Percentiles rank a stretch among this genome's conserved stretches.
Conservation (phyloP, 2,888 invertebrate species). For the Campaea margaritaria region DNA sequence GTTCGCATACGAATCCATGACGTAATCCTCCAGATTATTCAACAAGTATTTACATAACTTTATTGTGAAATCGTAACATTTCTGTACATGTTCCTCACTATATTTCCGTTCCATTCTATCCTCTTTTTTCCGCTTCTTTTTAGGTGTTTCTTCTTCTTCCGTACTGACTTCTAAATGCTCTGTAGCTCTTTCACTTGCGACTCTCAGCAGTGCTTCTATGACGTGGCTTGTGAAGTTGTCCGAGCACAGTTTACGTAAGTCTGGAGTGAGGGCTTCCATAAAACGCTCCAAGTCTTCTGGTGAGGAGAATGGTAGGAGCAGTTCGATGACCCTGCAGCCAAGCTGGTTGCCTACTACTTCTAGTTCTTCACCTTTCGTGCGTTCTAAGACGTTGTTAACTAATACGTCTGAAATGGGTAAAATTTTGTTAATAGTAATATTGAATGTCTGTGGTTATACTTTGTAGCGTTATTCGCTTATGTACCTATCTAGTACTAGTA, state of each 20-base stretch:
- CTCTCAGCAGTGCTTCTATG: conserved; percentile 87
- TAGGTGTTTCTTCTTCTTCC: conserved; percentile 57
- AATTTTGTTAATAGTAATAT: too few species aligned
- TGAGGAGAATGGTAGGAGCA: conserved; percentile 88
- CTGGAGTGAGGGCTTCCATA: conserved; percentile 86
- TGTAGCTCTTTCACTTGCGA: conserved; percentile 83
- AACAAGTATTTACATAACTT: conserved; percentile 90
- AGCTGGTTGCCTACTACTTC: conserved; percentile 92
- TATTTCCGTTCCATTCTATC: conserved; percentile 59
- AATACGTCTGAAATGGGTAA: conserved; percentile 83
- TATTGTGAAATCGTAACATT: conserved; percentile 87
- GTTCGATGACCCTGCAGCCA: conserved; percentile 91
- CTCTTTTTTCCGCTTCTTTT: conserved; percentile 59
- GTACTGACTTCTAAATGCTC: conserved; percentile 59
- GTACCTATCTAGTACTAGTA: too few species aligned
- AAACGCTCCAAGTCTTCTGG: conserved; percentile 87
- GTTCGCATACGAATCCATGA: conserved; percentile 91
- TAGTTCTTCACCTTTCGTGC: conserved; percentile 89
- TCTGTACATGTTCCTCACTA: conserved; percentile 75
- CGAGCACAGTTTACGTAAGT: conserved; percentile 88
- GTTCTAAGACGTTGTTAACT: conserved; percentile 90
- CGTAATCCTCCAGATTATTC: conserved; percentile 94
- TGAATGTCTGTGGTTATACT: too few species aligned
- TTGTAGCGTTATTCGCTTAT: too few species aligned
- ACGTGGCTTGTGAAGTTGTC: conserved; percentile 93